Percentiles rank a stretch among this genome's conserved stretches.
Conservation (phyloP, 2,113 vertebrate genomes). For the Petroica traversi region DNA sequence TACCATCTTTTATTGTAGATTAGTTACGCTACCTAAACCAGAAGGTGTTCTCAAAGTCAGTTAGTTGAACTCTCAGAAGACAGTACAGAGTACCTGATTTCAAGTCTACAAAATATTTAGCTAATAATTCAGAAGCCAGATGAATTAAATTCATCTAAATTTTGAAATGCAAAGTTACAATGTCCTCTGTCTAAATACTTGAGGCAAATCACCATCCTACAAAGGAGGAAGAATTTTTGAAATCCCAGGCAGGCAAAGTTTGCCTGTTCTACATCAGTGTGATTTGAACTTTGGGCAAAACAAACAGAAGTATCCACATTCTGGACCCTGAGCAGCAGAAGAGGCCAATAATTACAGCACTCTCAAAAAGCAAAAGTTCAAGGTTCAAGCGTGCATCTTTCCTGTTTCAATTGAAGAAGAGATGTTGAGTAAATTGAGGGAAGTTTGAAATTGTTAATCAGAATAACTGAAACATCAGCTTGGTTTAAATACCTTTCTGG, state of each 20-base stretch:
- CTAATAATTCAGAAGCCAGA: background rate
- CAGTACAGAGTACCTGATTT: background rate
- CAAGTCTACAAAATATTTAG: background rate
- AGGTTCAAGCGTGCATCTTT: background rate
- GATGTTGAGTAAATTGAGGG: background rate
- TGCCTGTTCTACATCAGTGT: rapidly evolving
- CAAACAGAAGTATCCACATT: background rate
- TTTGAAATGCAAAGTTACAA: background rate
- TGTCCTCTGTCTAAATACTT: background rate
- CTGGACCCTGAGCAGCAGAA: background rate
- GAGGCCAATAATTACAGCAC: background rate
- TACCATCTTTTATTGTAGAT: background rate
- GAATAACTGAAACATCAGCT: background rate
- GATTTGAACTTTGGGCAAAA: background rate
- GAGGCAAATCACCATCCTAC: background rate
- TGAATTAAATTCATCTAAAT: background rate
- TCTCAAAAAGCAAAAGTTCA: background rate
- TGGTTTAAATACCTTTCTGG: background rate
- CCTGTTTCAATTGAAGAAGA: background rate
- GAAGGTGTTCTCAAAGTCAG: background rate
- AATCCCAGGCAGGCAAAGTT: background rate
- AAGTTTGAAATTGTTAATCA: background rate
- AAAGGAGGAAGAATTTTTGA: background rate
- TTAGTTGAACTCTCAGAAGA: background rate
- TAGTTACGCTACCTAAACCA: background rate